Percentiles rank a stretch among this genome's conserved stretches.
Evolutionary conservation across 2,113 vertebrate genomes (phyloP).

Genomic region (Istiophorus platypterus): DNA sequence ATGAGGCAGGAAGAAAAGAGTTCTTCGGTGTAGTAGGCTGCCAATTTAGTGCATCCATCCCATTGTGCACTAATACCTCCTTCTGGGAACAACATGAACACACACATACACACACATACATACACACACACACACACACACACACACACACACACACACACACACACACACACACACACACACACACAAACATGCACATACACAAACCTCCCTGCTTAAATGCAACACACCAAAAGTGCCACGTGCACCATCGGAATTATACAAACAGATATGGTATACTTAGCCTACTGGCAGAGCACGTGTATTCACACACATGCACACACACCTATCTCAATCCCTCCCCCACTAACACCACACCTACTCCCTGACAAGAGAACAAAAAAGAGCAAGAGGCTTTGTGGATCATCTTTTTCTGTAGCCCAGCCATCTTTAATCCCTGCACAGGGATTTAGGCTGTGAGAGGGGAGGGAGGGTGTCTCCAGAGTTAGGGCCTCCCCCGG

Average conservation of each 20-base stretch:
- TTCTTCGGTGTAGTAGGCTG: neutral
- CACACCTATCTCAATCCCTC: conserved; percentile 23
- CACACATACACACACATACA: conserved; percentile 7
- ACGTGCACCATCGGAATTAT: conserved; percentile 5
- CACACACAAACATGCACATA: neutral
- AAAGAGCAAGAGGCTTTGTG: conserved; percentile 56
- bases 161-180: too few relatives aligned
- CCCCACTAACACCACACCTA: conserved; percentile 22
- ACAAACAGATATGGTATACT: conserved; percentile 17
- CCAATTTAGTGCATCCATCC: conserved; percentile 22
- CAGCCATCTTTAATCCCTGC: conserved; percentile 70
- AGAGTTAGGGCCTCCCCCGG: conserved; percentile 48
- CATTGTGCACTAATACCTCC: conserved; percentile 26
- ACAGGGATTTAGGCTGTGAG: conserved; percentile 34
- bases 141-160: too few relatives aligned
- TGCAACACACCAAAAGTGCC: neutral
- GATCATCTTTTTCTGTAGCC: conserved; percentile 65
- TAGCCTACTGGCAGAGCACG: neutral
- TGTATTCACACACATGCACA: neutral
- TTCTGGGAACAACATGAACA: neutral
- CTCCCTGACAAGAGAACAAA: conserved; percentile 24
- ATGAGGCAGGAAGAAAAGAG: neutral
- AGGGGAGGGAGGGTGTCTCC: conserved; percentile 19
- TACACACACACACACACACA: too few relatives aligned
- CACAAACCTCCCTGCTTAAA: neutral